Base-by-base conservation (phyloP, 1,140 invertebrate genomes). In the Cylas formicarius region DNA sequence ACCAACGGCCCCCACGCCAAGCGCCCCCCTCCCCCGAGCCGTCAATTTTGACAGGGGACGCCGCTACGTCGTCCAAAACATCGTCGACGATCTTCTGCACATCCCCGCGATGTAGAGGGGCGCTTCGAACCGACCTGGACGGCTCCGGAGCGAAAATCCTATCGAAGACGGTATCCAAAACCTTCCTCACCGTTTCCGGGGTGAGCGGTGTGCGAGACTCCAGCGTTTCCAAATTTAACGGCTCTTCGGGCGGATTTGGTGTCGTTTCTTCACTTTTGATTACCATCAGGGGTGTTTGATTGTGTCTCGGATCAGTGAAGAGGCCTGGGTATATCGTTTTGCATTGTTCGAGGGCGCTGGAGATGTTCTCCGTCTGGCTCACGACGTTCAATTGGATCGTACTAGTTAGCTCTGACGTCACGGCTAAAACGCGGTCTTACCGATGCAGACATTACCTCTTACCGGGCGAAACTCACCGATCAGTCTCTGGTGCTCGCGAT, bases 261-360 rank as follows among this genome's bases (percentile, higher is more conserved):
- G 11, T 31, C 7, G 29, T 6, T 11, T n/a, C 6, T 20, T 28
- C 24, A 13, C 19, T 10, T n/a, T n/a, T n/a, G n/a, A n/a, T n/a
- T n/a, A n/a, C n/a, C n/a, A n/a, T n/a, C n/a, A n/a, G n/a, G n/a
- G n/a, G n/a, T n/a, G n/a, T n/a, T n/a, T n/a, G n/a, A n/a, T n/a
- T n/a, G n/a, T n/a, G n/a, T n/a, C n/a, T n/a, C 14, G 27, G 17
- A 8, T 19, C 8, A 23, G n/a, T 23, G 27, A 53, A 53, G 6
- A 53, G 11, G 2, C 31, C 29, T 6, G 51, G 51, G 29, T 53
- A 53, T 9, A 53, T 46, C n/a, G n/a, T 34, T 22, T 46, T 53
- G 33, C 51, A 53, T 9, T 46, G 46, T 6, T 53, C 47, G 13
- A 53, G 21, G 11, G 43, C 42, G 14, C 22, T 22, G 17, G 46